Base-by-base conservation (phyloP, 2,113 vertebrate genomes). In the Oreocharis arfaki region DNA sequence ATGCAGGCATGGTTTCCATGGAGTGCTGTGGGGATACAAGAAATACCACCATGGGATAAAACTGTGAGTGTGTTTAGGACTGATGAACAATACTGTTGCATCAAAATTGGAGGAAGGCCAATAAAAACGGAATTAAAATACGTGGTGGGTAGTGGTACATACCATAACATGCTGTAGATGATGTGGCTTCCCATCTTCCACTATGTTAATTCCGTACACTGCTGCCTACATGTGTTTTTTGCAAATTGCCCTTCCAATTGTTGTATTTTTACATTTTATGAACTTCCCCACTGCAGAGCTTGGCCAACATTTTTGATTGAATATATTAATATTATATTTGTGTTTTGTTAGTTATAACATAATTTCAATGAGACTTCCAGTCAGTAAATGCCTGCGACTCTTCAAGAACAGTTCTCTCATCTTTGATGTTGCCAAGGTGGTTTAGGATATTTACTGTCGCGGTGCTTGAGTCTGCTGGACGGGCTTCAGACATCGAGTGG, bases 221-320 rank as follows among this genome's bases (percentile, higher is more conserved):
- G 4, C 52, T 35, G 2, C 12, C 15, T 69, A 19, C 6, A 4
- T 21, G 10, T 9, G 0, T 7, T 35, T 20, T 77, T n/a, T 53
- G 3, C 3, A 63, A 82, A 90, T 50, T 3, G 13, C 7, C 5
- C 13, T 64, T 87, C 30, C 19, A 26, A 27, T 39, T 53, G 28
- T 47, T 41, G 1, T 15, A 26, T 16, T 74, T 77, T 60, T 69
- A 18, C 26, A 16, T 82, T 47, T 85, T 73, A 32, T 60, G 19
- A 61, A n/a, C 5, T 60, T 74, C 19, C 53, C 41, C 16, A 17
- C 8, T 55, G 9, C 14, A 81, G 69, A 59, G 5, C 11, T 78
- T 74, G 11, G 17, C 2, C 33, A 78, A 42, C 3, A 37, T 24
- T 35, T 79, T 77, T 50, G 28, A 55, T 39, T 78, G 11, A 78